phyloP scores from a whole-genome alignment of 30 jellyfish, hydroid and myxozoan genomes.

The Turritopsis rubra region DNA sequence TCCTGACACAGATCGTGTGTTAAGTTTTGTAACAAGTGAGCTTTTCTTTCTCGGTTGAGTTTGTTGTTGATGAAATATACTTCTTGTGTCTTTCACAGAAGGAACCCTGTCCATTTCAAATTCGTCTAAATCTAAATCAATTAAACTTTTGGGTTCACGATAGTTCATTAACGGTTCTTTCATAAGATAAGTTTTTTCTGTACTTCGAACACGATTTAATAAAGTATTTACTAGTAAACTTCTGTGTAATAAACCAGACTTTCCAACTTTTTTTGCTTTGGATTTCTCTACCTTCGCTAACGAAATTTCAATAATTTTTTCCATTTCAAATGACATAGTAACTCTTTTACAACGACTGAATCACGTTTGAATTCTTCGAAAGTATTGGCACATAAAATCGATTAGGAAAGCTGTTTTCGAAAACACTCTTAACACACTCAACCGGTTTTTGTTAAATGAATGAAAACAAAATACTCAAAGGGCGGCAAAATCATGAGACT shows the following conservation, averaged over 20 bases:
- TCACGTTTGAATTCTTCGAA: background rate
- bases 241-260: conserved; percentile 24
- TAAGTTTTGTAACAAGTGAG: conserved; percentile 20
- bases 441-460: conserved; percentile 16
- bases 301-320: conserved; percentile 33
- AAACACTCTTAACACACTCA: conserved; percentile 8
- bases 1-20: conserved; percentile 22
- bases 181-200: conserved; percentile 1
- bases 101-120: conserved; percentile 32
- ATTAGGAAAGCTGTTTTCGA: conserved; percentile 14
- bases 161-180: conserved; percentile 34
- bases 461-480: conserved; percentile 18
- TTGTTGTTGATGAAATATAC: conserved; percentile 10
- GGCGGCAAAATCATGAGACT: conserved; percentile 42
- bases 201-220: conserved; percentile 23
- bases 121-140: conserved; percentile 30
- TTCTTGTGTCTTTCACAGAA: background rate
- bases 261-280: conserved; percentile 24
- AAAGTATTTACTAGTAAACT: conserved; percentile 23
- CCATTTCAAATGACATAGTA: conserved; percentile 12
- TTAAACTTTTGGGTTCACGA: conserved; percentile 21
- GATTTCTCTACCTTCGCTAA: conserved; percentile 26
- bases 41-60: conserved; percentile 6
- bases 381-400: background rate
- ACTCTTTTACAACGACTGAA: background rate